Base-by-base conservation (phyloP, 2,113 vertebrate species). In the Galeopterus variegatus region DNA sequence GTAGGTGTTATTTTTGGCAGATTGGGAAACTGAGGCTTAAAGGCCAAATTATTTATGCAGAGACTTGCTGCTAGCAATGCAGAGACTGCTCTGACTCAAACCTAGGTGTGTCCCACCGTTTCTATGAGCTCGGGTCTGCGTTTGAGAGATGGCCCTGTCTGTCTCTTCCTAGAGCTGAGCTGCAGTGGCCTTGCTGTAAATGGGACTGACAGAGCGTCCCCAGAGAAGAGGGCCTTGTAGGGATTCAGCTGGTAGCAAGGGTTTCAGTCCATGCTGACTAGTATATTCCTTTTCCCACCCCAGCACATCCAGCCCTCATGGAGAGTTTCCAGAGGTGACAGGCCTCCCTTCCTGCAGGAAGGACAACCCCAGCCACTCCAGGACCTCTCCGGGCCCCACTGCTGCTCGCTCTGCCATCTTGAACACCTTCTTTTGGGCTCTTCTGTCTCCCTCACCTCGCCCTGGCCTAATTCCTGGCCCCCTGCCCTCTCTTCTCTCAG, bases 271-370 rank as follows among this genome's bases (percentile, higher is more conserved):
- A 3, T 18, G 5, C 12, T 23, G 50, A 52, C 48, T 88, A 75
- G 26, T 36, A 1, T 64, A 23, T 65, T 79, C 79, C 48, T 23
- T 83, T 86, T 73, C 81, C 94, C 80, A n/a, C 9, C 86, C n/a
- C 19, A 0, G 9, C 8, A 26, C 19, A 9, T 14, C 45, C n/a
- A 21, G 87, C 21, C 48, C 28, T 26, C 31, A 9, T 67, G 48
- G 81, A 83, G 82, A 81, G 60, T 58, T 94, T 95, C 50, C 5
- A 0, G 82, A 82, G 72, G 60, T 41, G 36, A 64, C 23, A 24
- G 87, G 45, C 52, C 41, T 64, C 79, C n/a, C 45, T 94, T 81
- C 58, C 93, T 69, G 31, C n/a, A 36, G 83, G 79, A 85, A 88
- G 76, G 76, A 88, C 33, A 23, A 1, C 58, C 77, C 73, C 6